These are phyloP conservation scores for Epinotia bilunana DNA, from an alignment of 2,888 invertebrate genomes.

Conservation along the genomic window DNA sequence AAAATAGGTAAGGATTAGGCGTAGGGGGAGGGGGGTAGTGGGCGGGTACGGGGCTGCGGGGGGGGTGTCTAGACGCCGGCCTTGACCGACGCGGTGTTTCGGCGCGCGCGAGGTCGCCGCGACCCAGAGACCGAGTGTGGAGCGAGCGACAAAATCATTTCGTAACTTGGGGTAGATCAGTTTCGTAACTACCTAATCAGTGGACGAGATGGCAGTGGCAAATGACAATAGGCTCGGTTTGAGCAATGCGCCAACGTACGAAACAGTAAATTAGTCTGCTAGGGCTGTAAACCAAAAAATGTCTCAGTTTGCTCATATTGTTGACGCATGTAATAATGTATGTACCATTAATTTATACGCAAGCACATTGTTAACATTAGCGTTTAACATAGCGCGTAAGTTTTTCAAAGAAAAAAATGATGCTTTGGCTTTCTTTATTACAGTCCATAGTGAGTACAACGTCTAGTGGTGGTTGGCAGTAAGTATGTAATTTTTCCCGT, in stretches of 20 bases:
- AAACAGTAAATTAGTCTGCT: too few relatives aligned
- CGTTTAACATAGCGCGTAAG: too few relatives aligned
- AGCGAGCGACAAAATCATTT: conserved; percentile 45
- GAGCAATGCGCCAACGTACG: background rate
- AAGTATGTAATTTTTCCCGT: too few relatives aligned
- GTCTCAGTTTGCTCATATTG: too few relatives aligned
- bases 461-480: too few relatives aligned
- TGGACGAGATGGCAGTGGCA: background rate
- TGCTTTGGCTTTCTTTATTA: too few relatives aligned
- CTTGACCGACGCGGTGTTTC: conserved; percentile 81
- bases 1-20: conserved; percentile 64
- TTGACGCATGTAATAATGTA: too few relatives aligned
- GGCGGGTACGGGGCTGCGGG: conserved; percentile 53
- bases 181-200: conserved; percentile 3
- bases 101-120: conserved; percentile 76
- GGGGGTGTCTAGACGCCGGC: conserved; percentile 79
- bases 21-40: conserved; percentile 52
- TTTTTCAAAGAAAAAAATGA: too few relatives aligned
- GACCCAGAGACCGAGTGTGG: conserved; percentile 76
- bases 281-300: too few relatives aligned
- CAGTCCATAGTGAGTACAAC: too few relatives aligned
- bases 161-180: conserved; percentile 31
- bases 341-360: too few relatives aligned
- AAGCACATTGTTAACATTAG: too few relatives aligned
- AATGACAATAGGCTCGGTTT: background rate